Evolutionary conservation across 2,888 invertebrate species (phyloP).

Genomic region (Bhutanitis thaidina): DNA sequence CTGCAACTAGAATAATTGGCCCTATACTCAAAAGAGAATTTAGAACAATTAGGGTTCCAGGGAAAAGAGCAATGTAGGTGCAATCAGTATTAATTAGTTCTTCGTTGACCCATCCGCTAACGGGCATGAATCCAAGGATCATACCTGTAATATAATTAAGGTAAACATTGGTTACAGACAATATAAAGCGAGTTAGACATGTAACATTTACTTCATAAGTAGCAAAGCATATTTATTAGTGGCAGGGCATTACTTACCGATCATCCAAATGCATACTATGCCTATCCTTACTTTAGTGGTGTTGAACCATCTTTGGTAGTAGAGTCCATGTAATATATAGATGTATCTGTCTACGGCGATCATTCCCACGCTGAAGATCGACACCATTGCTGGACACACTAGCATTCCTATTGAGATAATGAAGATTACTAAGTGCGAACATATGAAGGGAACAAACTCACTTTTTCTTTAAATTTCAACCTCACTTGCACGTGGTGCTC

Average conservation of each 20-base stretch:
- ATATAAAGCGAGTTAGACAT: slow-evolving; percentile 14
- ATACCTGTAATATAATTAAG: slow-evolving; percentile 59
- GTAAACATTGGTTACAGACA: slow-evolving; percentile 24
- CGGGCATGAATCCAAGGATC: slow-evolving; percentile 79
- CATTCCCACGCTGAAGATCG: slow-evolving; percentile 82
- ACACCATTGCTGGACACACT: slow-evolving; percentile 82
- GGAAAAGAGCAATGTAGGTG: slow-evolving; percentile 79
- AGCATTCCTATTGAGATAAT: slow-evolving; percentile 72
- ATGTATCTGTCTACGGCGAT: slow-evolving; percentile 83
- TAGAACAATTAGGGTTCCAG: slow-evolving; percentile 74
- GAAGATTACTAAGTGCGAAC: not conserved
- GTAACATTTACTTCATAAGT: slow-evolving; percentile 1
- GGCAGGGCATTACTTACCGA: slow-evolving; percentile 54
- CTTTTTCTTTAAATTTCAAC: no score
- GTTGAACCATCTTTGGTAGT: slow-evolving; percentile 81
- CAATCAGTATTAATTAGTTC: slow-evolving; percentile 56
- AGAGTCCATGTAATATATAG: slow-evolving; percentile 82
- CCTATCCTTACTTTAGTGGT: slow-evolving; percentile 78
- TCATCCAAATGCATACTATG: slow-evolving; percentile 77
- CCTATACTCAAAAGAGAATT: slow-evolving; percentile 77
- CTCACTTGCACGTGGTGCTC: no score
- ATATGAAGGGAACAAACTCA: no score
- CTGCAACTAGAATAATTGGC: slow-evolving; percentile 62
- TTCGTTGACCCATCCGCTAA: slow-evolving; percentile 76
- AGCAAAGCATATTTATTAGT: not conserved